A percentile compares a stretch with the other conserved stretches of the same genome.
These are phyloP conservation scores for Drosophila navojoa DNA, from an alignment of 1,140 invertebrate genomes.

Conservation along the genomic window DNA sequence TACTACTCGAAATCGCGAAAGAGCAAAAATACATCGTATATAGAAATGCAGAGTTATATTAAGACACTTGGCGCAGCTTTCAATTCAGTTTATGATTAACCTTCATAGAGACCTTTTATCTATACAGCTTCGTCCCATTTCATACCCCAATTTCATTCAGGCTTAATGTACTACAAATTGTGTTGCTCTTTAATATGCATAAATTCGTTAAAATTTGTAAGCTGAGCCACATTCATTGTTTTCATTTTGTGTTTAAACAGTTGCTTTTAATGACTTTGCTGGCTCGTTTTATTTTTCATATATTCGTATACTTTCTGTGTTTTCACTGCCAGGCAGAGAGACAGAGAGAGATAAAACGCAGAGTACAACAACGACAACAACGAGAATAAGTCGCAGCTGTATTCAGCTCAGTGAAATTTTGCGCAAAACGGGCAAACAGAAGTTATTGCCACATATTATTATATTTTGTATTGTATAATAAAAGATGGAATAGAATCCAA, in stretches of 20 bases:
- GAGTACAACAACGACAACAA: conserved; percentile 7
- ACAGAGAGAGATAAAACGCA: background rate
- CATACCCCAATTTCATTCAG: background rate
- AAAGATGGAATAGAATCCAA: conserved; percentile 29
- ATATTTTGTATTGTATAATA: conserved; percentile 43
- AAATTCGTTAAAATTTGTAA: conserved; percentile 5
- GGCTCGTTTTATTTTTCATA: conserved; percentile 22
- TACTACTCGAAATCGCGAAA: too few species aligned
- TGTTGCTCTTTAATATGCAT: background rate
- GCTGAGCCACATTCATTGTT: conserved; percentile 42
- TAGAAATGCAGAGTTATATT: too few species aligned
- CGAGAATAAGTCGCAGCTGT: conserved; percentile 3
- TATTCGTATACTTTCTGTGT: conserved; percentile 15
- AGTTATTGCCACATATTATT: conserved; percentile 26
- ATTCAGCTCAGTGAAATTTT: conserved; percentile 50
- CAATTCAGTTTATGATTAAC: background rate
- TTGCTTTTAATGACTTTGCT: conserved; percentile 58
- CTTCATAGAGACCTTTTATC: background rate
- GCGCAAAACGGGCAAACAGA: conserved; percentile 21
- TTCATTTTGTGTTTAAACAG: conserved; percentile 65
- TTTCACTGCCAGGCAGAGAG: conserved; percentile 15
- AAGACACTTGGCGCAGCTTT: too few species aligned
- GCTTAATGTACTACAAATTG: background rate
- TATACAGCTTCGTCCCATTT: background rate
- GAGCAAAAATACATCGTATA: too few species aligned